Conservation (phyloP, 2,888 invertebrate genomes). For the Lepeophtheirus nordmannii region DNA sequence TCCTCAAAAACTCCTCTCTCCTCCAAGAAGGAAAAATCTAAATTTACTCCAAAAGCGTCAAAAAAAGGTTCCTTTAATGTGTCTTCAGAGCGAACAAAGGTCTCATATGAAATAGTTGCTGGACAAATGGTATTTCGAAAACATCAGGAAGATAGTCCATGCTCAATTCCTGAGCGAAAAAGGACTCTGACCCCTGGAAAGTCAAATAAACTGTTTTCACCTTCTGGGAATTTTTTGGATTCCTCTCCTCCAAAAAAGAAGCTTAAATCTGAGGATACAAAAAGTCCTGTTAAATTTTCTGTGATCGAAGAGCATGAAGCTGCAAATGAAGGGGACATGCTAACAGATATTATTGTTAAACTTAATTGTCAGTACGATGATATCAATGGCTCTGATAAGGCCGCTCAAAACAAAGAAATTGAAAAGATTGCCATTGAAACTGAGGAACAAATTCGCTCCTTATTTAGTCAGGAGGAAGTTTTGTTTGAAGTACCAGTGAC, state of each 20-base stretch:
- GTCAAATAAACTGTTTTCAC: background rate
- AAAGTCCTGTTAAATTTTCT: too few relatives aligned
- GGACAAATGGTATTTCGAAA: conserved; percentile 4
- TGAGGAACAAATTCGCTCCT: background rate
- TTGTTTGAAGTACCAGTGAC: background rate
- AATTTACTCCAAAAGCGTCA: background rate
- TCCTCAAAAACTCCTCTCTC: too few relatives aligned
- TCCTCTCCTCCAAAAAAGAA: too few relatives aligned
- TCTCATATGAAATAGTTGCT: background rate
- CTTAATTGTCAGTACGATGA: too few relatives aligned
- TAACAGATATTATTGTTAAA: too few relatives aligned
- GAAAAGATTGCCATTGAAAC: background rate
- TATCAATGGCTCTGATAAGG: too few relatives aligned
- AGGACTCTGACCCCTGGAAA: background rate
- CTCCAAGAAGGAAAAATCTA: too few relatives aligned
- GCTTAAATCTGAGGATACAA: too few relatives aligned
- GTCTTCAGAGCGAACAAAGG: background rate
- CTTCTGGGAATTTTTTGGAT: background rate
- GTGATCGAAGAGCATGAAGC: too few relatives aligned
- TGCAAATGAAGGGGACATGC: too few relatives aligned
- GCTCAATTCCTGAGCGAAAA: background rate
- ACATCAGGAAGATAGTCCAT: background rate
- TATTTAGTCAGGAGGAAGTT: background rate
- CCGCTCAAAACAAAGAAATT: background rate
- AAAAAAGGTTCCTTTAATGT: background rate